Conservation (phyloP, 2,888 invertebrate species). For the Bombyx huttoni region DNA sequence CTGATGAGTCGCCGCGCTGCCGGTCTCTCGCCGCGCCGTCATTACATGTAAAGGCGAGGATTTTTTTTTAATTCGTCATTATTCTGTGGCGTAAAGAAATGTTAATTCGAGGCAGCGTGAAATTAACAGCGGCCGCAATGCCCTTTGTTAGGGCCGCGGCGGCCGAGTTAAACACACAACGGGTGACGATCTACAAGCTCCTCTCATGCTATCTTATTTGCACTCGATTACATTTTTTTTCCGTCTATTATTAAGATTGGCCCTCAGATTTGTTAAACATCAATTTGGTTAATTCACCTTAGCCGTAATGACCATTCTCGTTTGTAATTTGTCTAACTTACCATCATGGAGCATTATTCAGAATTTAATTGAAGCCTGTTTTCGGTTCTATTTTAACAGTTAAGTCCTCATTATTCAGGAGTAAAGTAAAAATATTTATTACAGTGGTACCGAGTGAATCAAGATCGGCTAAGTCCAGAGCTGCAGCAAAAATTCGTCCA, state of each 20-base stretch:
- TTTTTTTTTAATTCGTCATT: constrained; percentile 72
- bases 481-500: constrained; percentile 75
- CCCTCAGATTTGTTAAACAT: constrained; percentile 53
- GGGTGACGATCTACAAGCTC: constrained; percentile 61
- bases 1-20: constrained; percentile 60
- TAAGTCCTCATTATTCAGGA: no score
- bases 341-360: background rate
- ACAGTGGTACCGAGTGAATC: constrained; percentile 83
- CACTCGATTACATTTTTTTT: constrained; percentile 63
- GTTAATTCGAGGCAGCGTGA: constrained; percentile 74
- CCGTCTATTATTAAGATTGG: constrained; percentile 53
- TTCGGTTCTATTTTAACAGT: background rate
- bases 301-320: background rate
- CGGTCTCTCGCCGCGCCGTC: constrained; percentile 45
- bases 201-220: constrained; percentile 65
- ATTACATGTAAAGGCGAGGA: constrained; percentile 66
- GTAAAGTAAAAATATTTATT: constrained; percentile 19
- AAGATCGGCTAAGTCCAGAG: constrained; percentile 62
- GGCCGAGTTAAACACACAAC: constrained; percentile 69
- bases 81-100: constrained; percentile 74
- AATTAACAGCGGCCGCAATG: constrained; percentile 69
- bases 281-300: constrained; percentile 45
- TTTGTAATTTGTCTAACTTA: background rate
- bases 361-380: constrained; percentile 2
- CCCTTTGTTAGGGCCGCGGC: constrained; percentile 64